These are phyloP conservation scores for Pomatorhinus ruficollis DNA, from an alignment of 2,113 vertebrate genomes.

Conservation along the genomic window DNA sequence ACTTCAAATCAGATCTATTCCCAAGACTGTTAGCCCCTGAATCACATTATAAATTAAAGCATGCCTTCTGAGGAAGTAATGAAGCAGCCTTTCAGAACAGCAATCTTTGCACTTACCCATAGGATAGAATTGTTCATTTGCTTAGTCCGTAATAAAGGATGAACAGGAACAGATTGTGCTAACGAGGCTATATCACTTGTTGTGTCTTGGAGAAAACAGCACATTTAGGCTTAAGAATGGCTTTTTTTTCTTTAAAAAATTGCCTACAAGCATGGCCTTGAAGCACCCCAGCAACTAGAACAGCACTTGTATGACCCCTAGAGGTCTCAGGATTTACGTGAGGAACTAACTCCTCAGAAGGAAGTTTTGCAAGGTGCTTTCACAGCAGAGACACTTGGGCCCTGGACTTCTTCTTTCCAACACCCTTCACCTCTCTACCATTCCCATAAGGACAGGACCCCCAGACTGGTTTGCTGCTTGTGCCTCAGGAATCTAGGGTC, in stretches of 20 bases:
- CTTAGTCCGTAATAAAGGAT: neutral
- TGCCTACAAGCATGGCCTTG: neutral
- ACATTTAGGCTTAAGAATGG: neutral
- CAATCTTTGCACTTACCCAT: neutral
- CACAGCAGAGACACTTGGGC: neutral
- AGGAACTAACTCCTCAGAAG: neutral
- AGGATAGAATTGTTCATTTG: neutral
- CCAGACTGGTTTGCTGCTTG: neutral
- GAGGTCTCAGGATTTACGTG: neutral
- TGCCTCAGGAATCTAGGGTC: neutral
- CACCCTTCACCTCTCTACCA: neutral
- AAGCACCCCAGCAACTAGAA: neutral
- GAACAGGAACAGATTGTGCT: neutral
- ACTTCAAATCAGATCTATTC: neutral
- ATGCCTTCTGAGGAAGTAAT: neutral
- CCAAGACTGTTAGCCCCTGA: neutral
- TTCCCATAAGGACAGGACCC: neutral
- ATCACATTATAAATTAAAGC: neutral
- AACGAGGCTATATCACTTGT: neutral
- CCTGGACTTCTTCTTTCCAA: neutral
- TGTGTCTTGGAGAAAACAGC: neutral
- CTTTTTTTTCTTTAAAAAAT: neutral
- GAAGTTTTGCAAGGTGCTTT: neutral
- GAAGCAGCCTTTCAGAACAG: neutral
- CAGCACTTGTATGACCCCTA: constrained; percentile 42